A percentile compares a stretch with the other conserved stretches of the same genome.
These are phyloP conservation scores for Stictocephala bisonia DNA, from an alignment of 2,888 invertebrate species.

Conservation along the genomic window DNA sequence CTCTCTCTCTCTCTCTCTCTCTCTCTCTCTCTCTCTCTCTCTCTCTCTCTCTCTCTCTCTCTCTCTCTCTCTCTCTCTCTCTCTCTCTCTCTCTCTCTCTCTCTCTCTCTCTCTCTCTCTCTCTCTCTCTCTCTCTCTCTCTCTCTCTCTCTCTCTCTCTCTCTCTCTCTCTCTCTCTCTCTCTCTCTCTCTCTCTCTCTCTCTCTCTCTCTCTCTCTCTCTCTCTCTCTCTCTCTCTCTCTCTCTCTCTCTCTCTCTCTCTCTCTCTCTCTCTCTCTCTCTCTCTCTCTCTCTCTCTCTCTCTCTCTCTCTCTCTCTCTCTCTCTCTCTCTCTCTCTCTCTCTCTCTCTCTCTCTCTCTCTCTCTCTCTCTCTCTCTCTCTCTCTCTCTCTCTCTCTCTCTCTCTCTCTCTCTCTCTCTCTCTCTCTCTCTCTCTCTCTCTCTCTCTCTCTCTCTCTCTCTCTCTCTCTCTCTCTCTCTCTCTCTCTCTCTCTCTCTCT, in stretches of 20 bases:
- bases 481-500: too few species aligned
- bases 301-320: constrained; percentile 49
- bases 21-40: constrained; percentile 52
- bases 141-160: constrained; percentile 46
- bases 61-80: constrained; percentile 22
- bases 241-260: constrained; percentile 37
- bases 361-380: background rate
- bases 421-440: too few species aligned
- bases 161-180: constrained; percentile 47
- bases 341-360: constrained; percentile 44
- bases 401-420: too few species aligned
- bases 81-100: constrained; percentile 37
- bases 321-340: constrained; percentile 38
- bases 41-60: constrained; percentile 52
- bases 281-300: constrained; percentile 46
- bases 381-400: background rate
- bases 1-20: constrained; percentile 21
- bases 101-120: constrained; percentile 55
- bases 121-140: constrained; percentile 45
- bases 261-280: constrained; percentile 46
- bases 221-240: background rate
- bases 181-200: constrained; percentile 40
- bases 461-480: too few species aligned
- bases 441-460: too few species aligned
- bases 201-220: constrained; percentile 45